Base-by-base conservation (phyloP, 92 coral and sea anemone species). In the Porites divaricata region DNA sequence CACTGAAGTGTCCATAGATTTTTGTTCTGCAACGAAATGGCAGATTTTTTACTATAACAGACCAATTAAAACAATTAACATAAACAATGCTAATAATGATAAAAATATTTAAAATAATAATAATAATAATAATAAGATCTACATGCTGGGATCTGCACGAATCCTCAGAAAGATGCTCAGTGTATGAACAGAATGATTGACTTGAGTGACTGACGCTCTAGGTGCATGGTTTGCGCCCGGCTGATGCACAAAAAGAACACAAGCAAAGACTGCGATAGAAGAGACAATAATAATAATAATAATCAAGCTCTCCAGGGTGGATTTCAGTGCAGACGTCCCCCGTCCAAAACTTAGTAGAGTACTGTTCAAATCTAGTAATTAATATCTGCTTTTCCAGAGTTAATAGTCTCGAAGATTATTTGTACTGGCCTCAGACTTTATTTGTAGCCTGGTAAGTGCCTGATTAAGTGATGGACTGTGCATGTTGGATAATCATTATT, bases 1-100 rank as follows among this genome's bases (percentile, higher is more conserved):
- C 84, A 14, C 59, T 11, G 83, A 63, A 25, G 21, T 1, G 5
- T 79, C 83, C 83, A 79, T 63, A 6, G 73, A 63, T 17, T 79
- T 23, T 63, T 11, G 59, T 25, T 16, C 71, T 79, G 54, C 72
- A 22, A 79, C 59, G 52, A 79, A 52, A 79, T 12, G 20, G 24
- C 10, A 20, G 35, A 19, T 48, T 22, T 1, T 25, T 65, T 20
- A 65, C 26, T 65, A 19, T 65, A 65, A 65, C 70, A 13, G 26
- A 19, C 25, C 26, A 20, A 65, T 65, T 65, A 6, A 65, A 20
- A 65, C 11, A 54, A n/a, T n/a, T n/a, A n/a, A 75, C 66, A 75
- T 75, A 52, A 54, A n/a, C 65, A 50, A 11, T 20, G 49, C 66
- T 58, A 52, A 75, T 58, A 75, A 75, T 75, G 70, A 4, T 19